Evolutionary conservation across 2,888 invertebrate species (phyloP).

Genomic region (Thysanoteuthis rhombus): DNA sequence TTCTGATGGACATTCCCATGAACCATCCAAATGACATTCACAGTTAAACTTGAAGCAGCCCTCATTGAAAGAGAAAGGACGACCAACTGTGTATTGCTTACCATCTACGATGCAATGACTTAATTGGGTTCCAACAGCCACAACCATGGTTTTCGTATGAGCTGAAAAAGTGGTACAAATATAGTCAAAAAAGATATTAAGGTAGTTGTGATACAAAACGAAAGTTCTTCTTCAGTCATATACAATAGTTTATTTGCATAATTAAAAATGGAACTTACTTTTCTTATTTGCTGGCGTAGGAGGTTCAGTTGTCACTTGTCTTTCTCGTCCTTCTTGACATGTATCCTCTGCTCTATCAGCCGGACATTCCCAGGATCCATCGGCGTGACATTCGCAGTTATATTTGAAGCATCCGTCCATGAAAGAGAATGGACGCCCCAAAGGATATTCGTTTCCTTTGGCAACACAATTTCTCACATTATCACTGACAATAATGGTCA

Average conservation of each 20-base stretch:
- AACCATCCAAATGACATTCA: constrained; percentile 2
- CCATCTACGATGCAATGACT: neutral
- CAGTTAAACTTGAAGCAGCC: constrained; percentile 13
- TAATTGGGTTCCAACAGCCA: neutral
- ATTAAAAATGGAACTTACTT: neutral
- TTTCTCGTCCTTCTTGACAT: neutral
- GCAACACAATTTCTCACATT: neutral
- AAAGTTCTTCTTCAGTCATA: neutral
- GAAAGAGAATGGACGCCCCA: constrained; percentile 34
- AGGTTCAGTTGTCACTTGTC: neutral
- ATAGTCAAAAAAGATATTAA: neutral
- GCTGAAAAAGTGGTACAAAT: neutral
- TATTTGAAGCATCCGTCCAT: constrained; percentile 49
- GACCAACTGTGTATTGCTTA: neutral
- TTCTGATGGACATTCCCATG: constrained; percentile 26
- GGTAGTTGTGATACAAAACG: neutral
- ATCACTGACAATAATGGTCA: neutral
- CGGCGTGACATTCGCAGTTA: constrained; percentile 22
- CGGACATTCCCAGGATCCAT: constrained; percentile 37
- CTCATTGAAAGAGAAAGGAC: neutral
- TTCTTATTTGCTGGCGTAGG: neutral
- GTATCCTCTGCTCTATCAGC: constrained; percentile 37
- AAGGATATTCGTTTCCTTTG: neutral
- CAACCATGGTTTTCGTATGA: neutral
- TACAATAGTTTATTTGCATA: too few relatives aligned